phyloP scores from a whole-genome alignment of 2,113 vertebrate species.

The Forbesichthys agassizii region DNA sequence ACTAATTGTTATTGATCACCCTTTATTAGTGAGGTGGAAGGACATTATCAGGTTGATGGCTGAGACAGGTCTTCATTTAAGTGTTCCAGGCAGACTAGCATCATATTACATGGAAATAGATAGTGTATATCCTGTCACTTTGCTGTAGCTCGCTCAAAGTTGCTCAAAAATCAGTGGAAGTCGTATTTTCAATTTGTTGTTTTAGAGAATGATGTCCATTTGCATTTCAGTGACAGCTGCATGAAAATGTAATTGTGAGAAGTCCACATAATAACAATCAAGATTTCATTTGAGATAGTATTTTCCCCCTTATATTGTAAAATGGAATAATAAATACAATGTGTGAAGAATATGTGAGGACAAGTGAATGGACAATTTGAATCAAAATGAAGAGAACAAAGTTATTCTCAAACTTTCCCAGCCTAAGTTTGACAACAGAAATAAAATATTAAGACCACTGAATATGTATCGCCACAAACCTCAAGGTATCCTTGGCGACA shows the following conservation, averaged over 20 bases:
- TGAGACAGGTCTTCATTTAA: slow-evolving; percentile 15
- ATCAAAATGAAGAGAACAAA: slow-evolving; percentile 38
- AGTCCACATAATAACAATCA: background rate
- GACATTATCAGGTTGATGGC: slow-evolving; percentile 5
- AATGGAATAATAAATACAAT: slow-evolving; percentile 9
- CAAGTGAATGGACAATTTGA: slow-evolving; percentile 8
- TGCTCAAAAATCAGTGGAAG: slow-evolving; percentile 10
- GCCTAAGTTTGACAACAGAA: slow-evolving; percentile 12
- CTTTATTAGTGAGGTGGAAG: slow-evolving; percentile 9
- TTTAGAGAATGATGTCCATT: background rate
- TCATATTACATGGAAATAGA: background rate
- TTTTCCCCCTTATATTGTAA: slow-evolving; percentile 6
- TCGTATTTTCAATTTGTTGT: background rate
- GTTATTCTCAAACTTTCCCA: slow-evolving; percentile 23
- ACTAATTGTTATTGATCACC: slow-evolving; percentile 31
- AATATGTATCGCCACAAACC: slow-evolving; percentile 50
- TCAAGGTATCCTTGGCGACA: slow-evolving; percentile 16
- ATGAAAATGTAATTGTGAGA: background rate
- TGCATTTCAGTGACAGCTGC: background rate
- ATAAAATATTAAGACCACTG: slow-evolving; percentile 31
- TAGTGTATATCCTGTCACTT: slow-evolving; percentile 11
- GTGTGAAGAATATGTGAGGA: background rate
- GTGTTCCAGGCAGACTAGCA: background rate
- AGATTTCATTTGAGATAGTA: slow-evolving; percentile 5
- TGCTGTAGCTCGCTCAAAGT: slow-evolving; percentile 11